phyloP scores from a whole-genome alignment of 2,888 invertebrate species.

The Yponomeuta cagnagella region DNA sequence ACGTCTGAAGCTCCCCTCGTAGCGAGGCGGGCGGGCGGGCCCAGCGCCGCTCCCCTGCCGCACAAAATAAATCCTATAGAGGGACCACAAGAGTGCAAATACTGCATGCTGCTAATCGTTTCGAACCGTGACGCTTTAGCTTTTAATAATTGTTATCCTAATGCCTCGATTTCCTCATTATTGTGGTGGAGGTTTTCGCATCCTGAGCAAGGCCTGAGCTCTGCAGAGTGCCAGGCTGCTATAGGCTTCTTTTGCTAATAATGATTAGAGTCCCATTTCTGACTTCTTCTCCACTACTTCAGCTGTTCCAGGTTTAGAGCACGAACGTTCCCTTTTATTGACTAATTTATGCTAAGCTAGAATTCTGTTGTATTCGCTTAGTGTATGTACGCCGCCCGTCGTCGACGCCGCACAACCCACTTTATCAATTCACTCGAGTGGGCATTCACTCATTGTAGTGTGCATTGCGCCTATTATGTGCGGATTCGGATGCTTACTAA shows the following conservation, averaged over 20 bases:
- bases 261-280: no score
- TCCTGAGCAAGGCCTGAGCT: no score
- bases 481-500: constrained; percentile 58
- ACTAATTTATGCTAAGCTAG: not conserved
- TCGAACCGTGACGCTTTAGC: not conserved
- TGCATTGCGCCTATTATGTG: constrained; percentile 65
- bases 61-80: not conserved
- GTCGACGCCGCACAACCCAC: constrained; percentile 44
- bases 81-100: not conserved
- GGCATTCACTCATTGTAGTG: constrained; percentile 69
- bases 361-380: not conserved
- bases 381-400: not conserved
- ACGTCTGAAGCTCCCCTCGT: constrained; percentile 6
- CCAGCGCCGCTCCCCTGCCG: constrained; percentile 40
- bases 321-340: no score
- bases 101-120: not conserved
- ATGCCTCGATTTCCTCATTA: no score
- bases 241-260: no score
- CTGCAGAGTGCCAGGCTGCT: no score
- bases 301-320: no score
- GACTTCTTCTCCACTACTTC: no score
- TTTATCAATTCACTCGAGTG: constrained; percentile 73
- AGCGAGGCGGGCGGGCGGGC: constrained; percentile 38
- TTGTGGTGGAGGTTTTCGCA: no score
- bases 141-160: not conserved